A percentile compares a stretch with the other conserved stretches of the same genome.
These are phyloP conservation scores for Zygogramma bicolorata DNA, from an alignment of 2,888 invertebrate species.

Conservation along the genomic window DNA sequence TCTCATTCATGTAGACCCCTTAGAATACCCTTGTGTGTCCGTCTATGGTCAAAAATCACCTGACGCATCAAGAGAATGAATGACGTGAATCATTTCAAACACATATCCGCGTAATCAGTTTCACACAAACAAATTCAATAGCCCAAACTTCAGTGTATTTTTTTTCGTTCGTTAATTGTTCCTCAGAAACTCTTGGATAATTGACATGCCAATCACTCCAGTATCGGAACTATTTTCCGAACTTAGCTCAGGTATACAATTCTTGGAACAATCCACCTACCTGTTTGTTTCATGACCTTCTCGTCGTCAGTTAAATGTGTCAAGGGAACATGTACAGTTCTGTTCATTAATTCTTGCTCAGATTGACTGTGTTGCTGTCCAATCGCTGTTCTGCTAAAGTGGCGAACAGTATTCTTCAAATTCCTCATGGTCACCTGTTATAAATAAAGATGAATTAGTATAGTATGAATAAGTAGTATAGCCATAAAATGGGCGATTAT, in stretches of 20 bases:
- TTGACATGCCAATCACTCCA: too few species aligned
- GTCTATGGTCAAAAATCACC: not conserved
- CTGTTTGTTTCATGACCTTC: constrained; percentile 90
- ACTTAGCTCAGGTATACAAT: not conserved
- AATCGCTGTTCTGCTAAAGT: constrained; percentile 27
- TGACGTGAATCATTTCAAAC: too few species aligned
- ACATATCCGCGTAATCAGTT: too few species aligned
- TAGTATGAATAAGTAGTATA: not conserved
- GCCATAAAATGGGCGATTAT: not conserved
- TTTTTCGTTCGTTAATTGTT: too few species aligned
- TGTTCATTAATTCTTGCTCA: constrained; percentile 1
- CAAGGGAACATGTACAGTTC: constrained; percentile 70
- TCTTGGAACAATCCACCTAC: constrained; percentile 68
- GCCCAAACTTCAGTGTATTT: too few species aligned
- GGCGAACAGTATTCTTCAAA: constrained; percentile 36
- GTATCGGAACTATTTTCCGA: too few species aligned
- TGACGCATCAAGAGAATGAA: not conserved
- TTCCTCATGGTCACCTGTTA: constrained; percentile 35
- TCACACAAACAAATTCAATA: too few species aligned
- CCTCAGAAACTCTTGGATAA: too few species aligned
- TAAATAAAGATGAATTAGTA: constrained; percentile 4
- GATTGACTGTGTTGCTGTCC: constrained; percentile 19
- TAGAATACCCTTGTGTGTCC: not conserved
- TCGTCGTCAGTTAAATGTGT: constrained; percentile 92
- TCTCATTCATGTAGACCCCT: too few species aligned